Conservation (phyloP, 1,140 invertebrate species). For the Spodoptera litura region DNA sequence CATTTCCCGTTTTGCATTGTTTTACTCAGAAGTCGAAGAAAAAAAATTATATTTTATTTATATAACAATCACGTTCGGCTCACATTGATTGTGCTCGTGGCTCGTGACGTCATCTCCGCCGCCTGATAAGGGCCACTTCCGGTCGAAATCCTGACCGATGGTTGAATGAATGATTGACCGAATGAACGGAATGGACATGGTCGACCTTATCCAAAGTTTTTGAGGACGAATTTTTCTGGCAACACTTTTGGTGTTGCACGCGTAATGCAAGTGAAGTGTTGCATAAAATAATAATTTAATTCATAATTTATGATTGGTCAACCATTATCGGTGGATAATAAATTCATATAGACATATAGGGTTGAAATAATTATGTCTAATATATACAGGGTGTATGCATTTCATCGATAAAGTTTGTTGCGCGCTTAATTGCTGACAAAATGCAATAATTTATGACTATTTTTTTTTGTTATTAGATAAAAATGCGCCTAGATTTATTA, state of each 20-base stretch:
- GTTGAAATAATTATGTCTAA: slow-evolving; percentile 40
- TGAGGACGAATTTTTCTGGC: slow-evolving; percentile 47
- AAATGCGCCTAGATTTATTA: not conserved
- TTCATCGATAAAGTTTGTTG: not conserved
- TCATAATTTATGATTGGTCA: slow-evolving; percentile 41
- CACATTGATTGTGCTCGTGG: slow-evolving; percentile 70
- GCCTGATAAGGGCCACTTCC: slow-evolving; percentile 80
- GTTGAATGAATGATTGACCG: slow-evolving; percentile 67
- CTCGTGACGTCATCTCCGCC: slow-evolving; percentile 78
- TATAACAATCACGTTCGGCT: slow-evolving; percentile 78
- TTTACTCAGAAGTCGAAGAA: slow-evolving; percentile 60
- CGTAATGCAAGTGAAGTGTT: slow-evolving; percentile 37
- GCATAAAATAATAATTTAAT: slow-evolving; percentile 48
- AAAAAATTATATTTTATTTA: slow-evolving; percentile 72
- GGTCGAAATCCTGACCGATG: slow-evolving; percentile 74
- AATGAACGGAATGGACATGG: slow-evolving; percentile 63
- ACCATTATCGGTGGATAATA: slow-evolving; percentile 40
- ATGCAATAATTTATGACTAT: slow-evolving; percentile 1
- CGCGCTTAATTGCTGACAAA: slow-evolving; percentile 38
- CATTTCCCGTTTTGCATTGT: slow-evolving; percentile 72
- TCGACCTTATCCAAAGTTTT: slow-evolving; percentile 59
- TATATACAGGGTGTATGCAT: slow-evolving; percentile 6
- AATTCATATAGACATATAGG: slow-evolving; percentile 44
- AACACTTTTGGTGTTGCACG: slow-evolving; percentile 20
- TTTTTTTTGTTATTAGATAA: not conserved